Percentiles rank a stretch among this genome's conserved stretches.
phyloP scores from a whole-genome alignment of 2,888 invertebrate species.

The Deilephila elpenor region DNA sequence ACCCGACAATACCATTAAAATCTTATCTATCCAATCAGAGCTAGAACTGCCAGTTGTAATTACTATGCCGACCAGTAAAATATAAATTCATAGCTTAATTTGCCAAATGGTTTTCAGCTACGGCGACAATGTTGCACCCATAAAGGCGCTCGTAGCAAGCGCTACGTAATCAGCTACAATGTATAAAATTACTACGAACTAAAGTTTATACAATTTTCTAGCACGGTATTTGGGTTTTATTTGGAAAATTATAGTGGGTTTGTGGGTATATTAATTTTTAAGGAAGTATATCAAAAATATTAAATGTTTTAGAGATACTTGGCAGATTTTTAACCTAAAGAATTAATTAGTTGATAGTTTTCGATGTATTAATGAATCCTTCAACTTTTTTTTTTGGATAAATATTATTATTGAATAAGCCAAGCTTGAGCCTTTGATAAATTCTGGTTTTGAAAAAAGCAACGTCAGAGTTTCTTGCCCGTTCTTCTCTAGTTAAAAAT shows the following conservation, averaged over 20 bases:
- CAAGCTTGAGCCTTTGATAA: too few species aligned
- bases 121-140: slow-evolving; percentile 16
- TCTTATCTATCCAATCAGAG: not conserved
- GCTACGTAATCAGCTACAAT: slow-evolving; percentile 24
- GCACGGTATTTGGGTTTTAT: not conserved
- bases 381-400: too few species aligned
- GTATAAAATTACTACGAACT: slow-evolving; percentile 10
- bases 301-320: too few species aligned
- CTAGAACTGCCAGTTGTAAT: not conserved
- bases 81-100: not conserved
- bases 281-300: not conserved
- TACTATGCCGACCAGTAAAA: not conserved
- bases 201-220: not conserved
- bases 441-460: too few species aligned
- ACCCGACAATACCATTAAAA: not conserved
- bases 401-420: too few species aligned
- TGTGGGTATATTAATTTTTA: not conserved
- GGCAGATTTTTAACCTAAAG: too few species aligned
- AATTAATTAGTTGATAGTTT: too few species aligned
- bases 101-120: slow-evolving; percentile 7
- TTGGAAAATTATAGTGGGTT: not conserved
- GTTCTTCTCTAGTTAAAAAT: too few species aligned
- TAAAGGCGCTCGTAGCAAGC: slow-evolving; percentile 22
- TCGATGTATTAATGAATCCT: too few species aligned
- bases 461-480: too few species aligned